Conservation (phyloP, 2,888 invertebrate genomes). For the Scaptomyza parva region DNA sequence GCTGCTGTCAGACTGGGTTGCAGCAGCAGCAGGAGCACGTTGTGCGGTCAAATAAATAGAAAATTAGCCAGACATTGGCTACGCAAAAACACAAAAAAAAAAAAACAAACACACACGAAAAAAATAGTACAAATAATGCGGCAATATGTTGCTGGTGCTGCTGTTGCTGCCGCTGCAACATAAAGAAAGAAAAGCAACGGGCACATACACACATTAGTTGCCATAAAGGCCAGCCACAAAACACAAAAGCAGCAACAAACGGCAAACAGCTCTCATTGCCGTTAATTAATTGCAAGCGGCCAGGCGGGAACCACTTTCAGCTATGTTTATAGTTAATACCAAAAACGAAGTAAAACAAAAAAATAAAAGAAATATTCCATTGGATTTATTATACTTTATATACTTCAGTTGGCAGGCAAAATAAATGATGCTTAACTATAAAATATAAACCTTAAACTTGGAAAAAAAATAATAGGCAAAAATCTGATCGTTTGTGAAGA, state of each 20-base stretch:
- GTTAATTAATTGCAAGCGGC: conserved; percentile 76
- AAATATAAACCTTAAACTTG: not conserved
- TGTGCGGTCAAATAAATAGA: conserved; percentile 80
- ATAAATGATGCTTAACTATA: conserved; percentile 6
- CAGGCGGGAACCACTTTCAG: conserved; percentile 58
- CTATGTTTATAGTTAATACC: conserved; percentile 31
- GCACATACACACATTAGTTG: conserved; percentile 66
- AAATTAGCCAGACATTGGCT: conserved; percentile 76
- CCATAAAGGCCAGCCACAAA: conserved; percentile 57
- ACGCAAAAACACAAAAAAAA: conserved; percentile 32
- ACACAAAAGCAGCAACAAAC: conserved; percentile 43
- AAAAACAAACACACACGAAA: conserved; percentile 30
- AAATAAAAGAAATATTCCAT: conserved; percentile 32
- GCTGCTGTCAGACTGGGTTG: conserved; percentile 28
- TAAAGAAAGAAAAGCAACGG: conserved; percentile 72
- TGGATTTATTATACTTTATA: conserved; percentile 42
- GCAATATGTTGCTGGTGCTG: conserved; percentile 50
- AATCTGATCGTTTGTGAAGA: no score
- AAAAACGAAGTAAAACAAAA: not conserved
- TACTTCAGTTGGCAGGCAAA: conserved; percentile 29
- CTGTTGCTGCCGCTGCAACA: conserved; percentile 45
- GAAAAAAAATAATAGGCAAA: no score
- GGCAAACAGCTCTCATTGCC: conserved; percentile 72
- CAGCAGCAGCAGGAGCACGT: conserved; percentile 21
- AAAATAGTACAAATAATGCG: conserved; percentile 62